Conservation (phyloP, 1,140 invertebrate species). For the Pectinophora gossypiella region DNA sequence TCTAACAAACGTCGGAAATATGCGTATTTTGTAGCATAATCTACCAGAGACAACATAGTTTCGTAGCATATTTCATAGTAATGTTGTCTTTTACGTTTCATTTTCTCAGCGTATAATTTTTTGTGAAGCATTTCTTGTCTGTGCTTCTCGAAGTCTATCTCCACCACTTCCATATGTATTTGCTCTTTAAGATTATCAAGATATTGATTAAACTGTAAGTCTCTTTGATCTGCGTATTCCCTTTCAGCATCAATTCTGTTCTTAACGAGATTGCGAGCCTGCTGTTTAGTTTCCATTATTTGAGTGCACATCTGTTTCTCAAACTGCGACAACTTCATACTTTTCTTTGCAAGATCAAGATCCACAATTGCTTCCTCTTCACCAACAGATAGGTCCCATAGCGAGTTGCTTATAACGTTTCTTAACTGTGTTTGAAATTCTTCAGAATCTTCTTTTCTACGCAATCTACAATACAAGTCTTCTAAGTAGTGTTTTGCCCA, state of each 20-base stretch:
- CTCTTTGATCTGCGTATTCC: constrained; percentile 63
- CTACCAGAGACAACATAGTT: constrained; percentile 69
- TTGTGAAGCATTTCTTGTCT: constrained; percentile 72
- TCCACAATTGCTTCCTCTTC: constrained; percentile 73
- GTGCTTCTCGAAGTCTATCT: constrained; percentile 73
- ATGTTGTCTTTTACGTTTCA: constrained; percentile 57
- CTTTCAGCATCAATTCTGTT: constrained; percentile 71
- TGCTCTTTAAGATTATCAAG: constrained; percentile 67
- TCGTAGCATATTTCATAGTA: constrained; percentile 70
- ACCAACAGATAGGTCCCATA: constrained; percentile 55
- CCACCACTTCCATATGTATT: constrained; percentile 49
- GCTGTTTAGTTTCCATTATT: constrained; percentile 76
- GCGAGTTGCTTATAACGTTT: constrained; percentile 46
- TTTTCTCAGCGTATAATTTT: constrained; percentile 68
- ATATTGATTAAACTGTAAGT: constrained; percentile 62
- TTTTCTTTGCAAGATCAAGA: constrained; percentile 68
- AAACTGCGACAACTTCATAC: constrained; percentile 77
- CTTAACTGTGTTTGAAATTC: constrained; percentile 60
- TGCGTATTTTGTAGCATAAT: constrained; percentile 70
- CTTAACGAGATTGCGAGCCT: constrained; percentile 70
- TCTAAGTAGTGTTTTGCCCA: constrained; percentile 53
- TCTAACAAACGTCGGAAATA: constrained; percentile 68
- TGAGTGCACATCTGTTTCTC: constrained; percentile 79
- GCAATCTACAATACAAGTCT: constrained; percentile 46
- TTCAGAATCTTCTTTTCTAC: constrained; percentile 50